These are phyloP conservation scores for Jaculus jaculus DNA, from an alignment of 2,113 vertebrate genomes.

Conservation along the genomic window DNA sequence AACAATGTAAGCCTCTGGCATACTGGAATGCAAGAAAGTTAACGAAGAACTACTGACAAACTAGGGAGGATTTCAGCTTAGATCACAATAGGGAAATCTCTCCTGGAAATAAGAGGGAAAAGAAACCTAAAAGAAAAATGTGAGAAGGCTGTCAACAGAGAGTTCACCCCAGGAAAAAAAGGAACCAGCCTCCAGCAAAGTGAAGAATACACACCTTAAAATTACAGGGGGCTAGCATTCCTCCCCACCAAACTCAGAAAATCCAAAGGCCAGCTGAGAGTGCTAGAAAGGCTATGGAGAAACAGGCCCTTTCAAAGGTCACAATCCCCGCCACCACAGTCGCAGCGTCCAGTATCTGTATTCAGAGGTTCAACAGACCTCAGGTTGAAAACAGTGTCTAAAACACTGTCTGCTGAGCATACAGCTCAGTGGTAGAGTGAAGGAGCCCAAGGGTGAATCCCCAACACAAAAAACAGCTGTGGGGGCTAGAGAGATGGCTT, in stretches of 20 bases:
- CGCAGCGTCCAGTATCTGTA: neutral
- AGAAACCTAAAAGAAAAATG: conserved; percentile 26
- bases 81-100: neutral
- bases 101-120: conserved; percentile 33
- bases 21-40: conserved; percentile 5
- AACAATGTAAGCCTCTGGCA: neutral
- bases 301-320: neutral
- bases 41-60: neutral
- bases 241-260: neutral
- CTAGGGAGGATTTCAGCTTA: neutral
- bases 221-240: neutral
- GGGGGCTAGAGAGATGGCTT: too few relatives aligned
- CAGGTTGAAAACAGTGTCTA: neutral
- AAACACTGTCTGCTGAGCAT: neutral
- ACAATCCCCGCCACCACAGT: neutral
- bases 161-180: neutral
- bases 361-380: neutral
- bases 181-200: neutral
- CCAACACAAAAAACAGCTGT: too few relatives aligned
- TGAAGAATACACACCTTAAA: too few relatives aligned
- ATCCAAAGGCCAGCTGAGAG: neutral
- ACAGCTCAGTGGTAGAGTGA: too few relatives aligned
- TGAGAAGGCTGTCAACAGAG: neutral
- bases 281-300: neutral
- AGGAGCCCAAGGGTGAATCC: too few relatives aligned